Base-by-base conservation (phyloP, 23 tunicate genomes). In the Trididemnum miniatum region DNA sequence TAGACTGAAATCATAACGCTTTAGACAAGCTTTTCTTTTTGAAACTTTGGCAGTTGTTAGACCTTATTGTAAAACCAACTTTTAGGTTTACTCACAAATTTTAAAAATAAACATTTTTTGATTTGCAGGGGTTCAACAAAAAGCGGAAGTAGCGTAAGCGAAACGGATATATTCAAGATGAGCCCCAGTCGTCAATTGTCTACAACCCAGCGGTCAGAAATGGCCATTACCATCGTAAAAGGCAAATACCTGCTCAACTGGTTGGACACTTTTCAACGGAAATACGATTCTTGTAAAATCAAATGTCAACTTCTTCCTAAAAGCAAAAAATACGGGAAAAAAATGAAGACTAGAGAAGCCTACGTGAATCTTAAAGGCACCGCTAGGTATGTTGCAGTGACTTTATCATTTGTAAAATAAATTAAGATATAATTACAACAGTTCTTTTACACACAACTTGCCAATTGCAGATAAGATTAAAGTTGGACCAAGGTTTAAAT, bases 231-330 rank as follows among this genome's bases (percentile, higher is more conserved):
- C 18, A 40, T 73, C 7, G 59, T 37, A 23, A 73, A 73, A 7
- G 57, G 59, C 20, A 73, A 73, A 39, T 73, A 73, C 31, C 24
- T 73, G 15, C 59, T 73, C 57, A 73, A 73, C 79, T 73, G 79
- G 79, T 27, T 73, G 30, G 79, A 40, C 57, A 73, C 57, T 37
- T 38, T 20, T 38, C 30, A 73, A 39, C 20, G 59, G 59, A 73
- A 73, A 38, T 73, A 73, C 31, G 59, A 73, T 59, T 20, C 79
- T 31, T 73, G 79, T 29, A 73, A 38, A 39, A 40, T 73, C 57
- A 73, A 38, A 73, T 73, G 79, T 26, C 3, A 2, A 9, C 7
- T 73, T 3, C 5, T 7, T 40, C 59, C 59, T 3, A 39, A 39
- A 39, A 73, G 32, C 30, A 73, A 73, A 39, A 38, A 39, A 73